Conservation (phyloP, 2,113 vertebrate species). For the Semnopithecus entellus region DNA sequence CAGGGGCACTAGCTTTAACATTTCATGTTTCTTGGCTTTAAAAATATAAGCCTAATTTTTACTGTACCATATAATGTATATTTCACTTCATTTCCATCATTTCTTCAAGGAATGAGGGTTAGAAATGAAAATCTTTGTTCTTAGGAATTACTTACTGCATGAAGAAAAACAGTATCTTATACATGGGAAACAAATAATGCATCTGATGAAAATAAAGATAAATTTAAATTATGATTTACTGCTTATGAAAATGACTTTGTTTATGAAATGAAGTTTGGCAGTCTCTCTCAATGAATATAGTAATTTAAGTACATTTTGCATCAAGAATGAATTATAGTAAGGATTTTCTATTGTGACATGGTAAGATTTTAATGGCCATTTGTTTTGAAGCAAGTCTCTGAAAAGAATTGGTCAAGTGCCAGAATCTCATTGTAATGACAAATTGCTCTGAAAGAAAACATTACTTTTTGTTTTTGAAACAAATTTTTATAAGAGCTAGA, state of each 20-base stretch:
- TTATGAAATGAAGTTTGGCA: slow-evolving; percentile 69
- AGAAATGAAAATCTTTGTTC: slow-evolving; percentile 52
- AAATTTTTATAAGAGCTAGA: slow-evolving; percentile 77
- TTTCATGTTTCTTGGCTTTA: slow-evolving; percentile 45
- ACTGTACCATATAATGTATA: neutral
- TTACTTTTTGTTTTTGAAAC: slow-evolving; percentile 81
- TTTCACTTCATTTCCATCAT: slow-evolving; percentile 28
- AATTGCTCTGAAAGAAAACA: slow-evolving; percentile 84
- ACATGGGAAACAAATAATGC: slow-evolving; percentile 36
- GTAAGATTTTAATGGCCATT: slow-evolving; percentile 80
- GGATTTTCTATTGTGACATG: slow-evolving; percentile 71
- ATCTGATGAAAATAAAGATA: slow-evolving; percentile 62
- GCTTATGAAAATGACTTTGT: slow-evolving; percentile 74
- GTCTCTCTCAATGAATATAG: slow-evolving; percentile 73
- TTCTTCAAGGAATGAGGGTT: slow-evolving; percentile 13
- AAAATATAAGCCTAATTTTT: slow-evolving; percentile 36
- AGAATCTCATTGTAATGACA: slow-evolving; percentile 81
- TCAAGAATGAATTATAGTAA: slow-evolving; percentile 74
- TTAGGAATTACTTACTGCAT: slow-evolving; percentile 31
- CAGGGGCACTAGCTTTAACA: neutral
- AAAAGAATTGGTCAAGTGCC: slow-evolving; percentile 80
- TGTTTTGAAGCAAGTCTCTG: slow-evolving; percentile 81
- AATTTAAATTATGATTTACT: slow-evolving; percentile 68
- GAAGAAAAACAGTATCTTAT: slow-evolving; percentile 41
- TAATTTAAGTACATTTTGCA: slow-evolving; percentile 78